Evolutionary conservation across 2,888 invertebrate species (phyloP).

Genomic region (Laspeyria flexula): DNA sequence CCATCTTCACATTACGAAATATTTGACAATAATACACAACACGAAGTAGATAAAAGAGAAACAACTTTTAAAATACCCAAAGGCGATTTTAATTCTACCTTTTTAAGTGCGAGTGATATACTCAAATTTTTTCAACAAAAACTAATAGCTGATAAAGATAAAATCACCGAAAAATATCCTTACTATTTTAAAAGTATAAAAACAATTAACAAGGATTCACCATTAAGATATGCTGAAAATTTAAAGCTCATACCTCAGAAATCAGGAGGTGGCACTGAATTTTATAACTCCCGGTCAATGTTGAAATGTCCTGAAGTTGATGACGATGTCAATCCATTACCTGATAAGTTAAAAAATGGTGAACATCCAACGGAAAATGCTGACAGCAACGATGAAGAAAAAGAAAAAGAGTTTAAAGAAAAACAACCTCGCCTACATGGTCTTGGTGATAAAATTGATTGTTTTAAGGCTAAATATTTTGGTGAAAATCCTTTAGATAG

Average conservation of each 20-base stretch:
- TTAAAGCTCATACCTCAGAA: slow-evolving; percentile 88
- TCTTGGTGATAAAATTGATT: slow-evolving; percentile 91
- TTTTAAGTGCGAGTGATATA: slow-evolving; percentile 58
- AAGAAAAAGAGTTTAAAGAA: slow-evolving; percentile 47
- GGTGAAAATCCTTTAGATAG: slow-evolving; percentile 91
- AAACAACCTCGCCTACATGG: slow-evolving; percentile 84
- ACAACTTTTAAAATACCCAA: slow-evolving; percentile 64
- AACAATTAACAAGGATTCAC: slow-evolving; percentile 83
- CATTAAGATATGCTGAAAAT: slow-evolving; percentile 89
- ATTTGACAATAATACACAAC: slow-evolving; percentile 28
- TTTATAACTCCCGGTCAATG: slow-evolving; percentile 88
- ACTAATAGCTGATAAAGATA: too few species aligned
- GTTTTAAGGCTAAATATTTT: slow-evolving; percentile 91
- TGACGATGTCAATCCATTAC: slow-evolving; percentile 83
- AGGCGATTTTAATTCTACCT: slow-evolving; percentile 64
- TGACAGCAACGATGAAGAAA: slow-evolving; percentile 57
- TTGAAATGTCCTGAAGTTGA: slow-evolving; percentile 85
- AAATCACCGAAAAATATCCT: slow-evolving; percentile 86
- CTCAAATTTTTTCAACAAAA: slow-evolving; percentile 51
- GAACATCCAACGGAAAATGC: slow-evolving; percentile 59
- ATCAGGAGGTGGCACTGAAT: slow-evolving; percentile 88
- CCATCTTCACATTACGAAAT: slow-evolving; percentile 5
- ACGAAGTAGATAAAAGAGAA: slow-evolving; percentile 64
- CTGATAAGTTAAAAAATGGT: slow-evolving; percentile 75
- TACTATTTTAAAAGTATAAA: slow-evolving; percentile 83